These are phyloP conservation scores for Zonitis immaculata DNA, from an alignment of 2,888 invertebrate genomes.

Conservation along the genomic window DNA sequence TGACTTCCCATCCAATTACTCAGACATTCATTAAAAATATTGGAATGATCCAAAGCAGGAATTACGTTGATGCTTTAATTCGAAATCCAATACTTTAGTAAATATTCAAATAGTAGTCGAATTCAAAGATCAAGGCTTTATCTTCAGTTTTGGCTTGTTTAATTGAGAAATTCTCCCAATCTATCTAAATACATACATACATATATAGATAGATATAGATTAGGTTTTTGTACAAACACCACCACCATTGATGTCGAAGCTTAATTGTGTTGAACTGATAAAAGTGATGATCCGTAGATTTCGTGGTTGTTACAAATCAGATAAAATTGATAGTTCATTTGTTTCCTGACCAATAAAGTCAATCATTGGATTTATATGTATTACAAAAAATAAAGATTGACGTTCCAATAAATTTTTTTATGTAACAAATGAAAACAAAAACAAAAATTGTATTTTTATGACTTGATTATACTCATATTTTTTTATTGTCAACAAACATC, in stretches of 20 bases:
- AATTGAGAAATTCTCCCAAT: not conserved
- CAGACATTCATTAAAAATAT: not conserved
- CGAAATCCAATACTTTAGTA: not conserved
- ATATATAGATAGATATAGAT: too few relatives aligned
- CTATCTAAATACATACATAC: too few relatives aligned
- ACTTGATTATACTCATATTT: too few relatives aligned
- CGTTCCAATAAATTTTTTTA: too few relatives aligned
- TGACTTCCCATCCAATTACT: not conserved
- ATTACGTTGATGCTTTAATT: not conserved
- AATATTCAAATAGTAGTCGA: not conserved
- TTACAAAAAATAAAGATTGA: not conserved
- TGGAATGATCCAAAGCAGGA: not conserved
- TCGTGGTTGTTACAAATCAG: conserved; percentile 21
- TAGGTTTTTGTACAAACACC: conserved; percentile 5
- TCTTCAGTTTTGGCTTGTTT: not conserved
- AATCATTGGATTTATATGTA: not conserved
- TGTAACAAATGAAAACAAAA: too few relatives aligned
- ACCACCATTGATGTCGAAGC: not conserved
- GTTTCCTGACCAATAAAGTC: conserved; percentile 27
- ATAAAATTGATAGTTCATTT: conserved; percentile 27
- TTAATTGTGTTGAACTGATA: conserved; percentile 18
- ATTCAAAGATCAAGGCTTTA: not conserved
- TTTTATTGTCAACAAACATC: too few relatives aligned
- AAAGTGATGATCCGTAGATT: conserved; percentile 27
- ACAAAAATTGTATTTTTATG: too few relatives aligned